These are phyloP conservation scores for Palythoa heliodiscus DNA, from an alignment of 92 coral and sea anemone genomes.

Conservation along the genomic window DNA sequence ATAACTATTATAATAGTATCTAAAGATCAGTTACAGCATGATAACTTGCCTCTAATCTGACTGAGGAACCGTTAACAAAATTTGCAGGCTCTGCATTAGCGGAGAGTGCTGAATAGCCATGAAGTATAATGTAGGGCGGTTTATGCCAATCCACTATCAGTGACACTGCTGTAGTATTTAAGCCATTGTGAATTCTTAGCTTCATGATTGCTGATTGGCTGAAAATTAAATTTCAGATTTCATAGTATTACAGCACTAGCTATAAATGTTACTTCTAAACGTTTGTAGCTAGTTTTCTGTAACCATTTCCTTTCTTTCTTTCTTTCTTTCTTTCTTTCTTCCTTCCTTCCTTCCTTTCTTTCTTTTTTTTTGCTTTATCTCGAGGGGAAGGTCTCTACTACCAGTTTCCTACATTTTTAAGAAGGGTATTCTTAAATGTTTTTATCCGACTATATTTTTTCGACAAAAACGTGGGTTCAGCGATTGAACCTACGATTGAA, in stretches of 20 bases:
- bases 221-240: not conserved
- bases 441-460: too few species aligned
- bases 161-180: conserved; percentile 4
- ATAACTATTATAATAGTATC: not conserved
- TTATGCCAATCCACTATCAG: conserved; percentile 22
- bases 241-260: not conserved
- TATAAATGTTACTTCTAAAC: too few species aligned
- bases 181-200: not conserved
- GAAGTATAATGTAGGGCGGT: conserved; percentile 18
- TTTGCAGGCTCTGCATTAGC: not conserved
- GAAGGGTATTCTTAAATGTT: too few species aligned
- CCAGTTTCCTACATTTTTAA: too few species aligned
- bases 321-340: too few species aligned
- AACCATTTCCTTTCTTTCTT: too few species aligned
- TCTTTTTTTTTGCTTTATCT: too few species aligned
- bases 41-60: conserved; percentile 14
- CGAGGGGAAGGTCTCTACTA: too few species aligned
- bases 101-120: not conserved
- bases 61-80: conserved; percentile 15
- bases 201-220: conserved; percentile 18
- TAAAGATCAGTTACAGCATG: not conserved
- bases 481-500: too few species aligned
- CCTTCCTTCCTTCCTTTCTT: too few species aligned
- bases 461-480: too few species aligned
- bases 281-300: too few species aligned